Evolutionary conservation across 2,888 invertebrate genomes (phyloP), one percentile per base, ranked within the genome.

Genomic region (Eupithecia inturbata): DNA sequence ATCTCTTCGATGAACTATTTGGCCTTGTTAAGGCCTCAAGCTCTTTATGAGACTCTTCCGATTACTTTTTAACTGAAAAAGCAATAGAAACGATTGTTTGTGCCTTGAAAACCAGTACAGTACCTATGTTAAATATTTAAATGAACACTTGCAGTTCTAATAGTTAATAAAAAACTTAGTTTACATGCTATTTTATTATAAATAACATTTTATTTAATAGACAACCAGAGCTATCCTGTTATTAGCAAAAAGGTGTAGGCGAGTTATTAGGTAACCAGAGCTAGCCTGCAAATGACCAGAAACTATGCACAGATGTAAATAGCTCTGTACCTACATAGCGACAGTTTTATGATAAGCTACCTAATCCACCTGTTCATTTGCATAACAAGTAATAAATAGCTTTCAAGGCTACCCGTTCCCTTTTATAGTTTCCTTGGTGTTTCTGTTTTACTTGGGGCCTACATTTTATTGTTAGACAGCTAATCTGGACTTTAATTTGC

Each of bases 351-450:
- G 67, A 74, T 74, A 71, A 70, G 68, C 76, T 72, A 80, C 49
- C 57, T 71, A 74, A 77, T 78, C 67, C 78, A 75, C 81, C 81
- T 81, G 77, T 82, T 76, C 71, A 82, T 83, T 84, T 75, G 79
- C 83, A 81, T 84, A 79, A 79, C 76, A 77, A 74, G 76, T 78
- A 78, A 78, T 78, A 72, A 79, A 74, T 75, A 39, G 41, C 39
- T 45, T 49, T 67, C 87, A 87, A 88, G 88, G 88, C 82, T 87
- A 81, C 71, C 84, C 88, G 64, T 82, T 88, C 88, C 79, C 70
- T 68, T 77, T 39, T 45, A n/a, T 7, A 19, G 45, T n/a, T 57
- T 57, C 57, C 57, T 57, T 57, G 57, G 26, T 57, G 14, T 57
- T 26, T 57, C 26, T 49, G 14, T 57, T 9, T 57, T 57, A 57